Base-by-base conservation (phyloP, 2,888 invertebrate genomes). In the Chrysodeixis includens region DNA sequence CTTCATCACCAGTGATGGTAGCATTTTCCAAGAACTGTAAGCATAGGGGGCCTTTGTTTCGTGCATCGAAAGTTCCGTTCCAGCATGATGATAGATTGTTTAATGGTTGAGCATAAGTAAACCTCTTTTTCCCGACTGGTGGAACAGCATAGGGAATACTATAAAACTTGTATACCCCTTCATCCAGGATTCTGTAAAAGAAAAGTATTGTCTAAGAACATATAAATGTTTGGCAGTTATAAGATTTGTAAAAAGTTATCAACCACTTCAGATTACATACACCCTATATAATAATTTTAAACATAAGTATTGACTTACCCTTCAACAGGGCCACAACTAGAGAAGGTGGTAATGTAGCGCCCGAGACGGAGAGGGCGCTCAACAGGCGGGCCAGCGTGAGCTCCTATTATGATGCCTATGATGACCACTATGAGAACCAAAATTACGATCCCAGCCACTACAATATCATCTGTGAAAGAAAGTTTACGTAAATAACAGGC, bases 61-160 rank as follows among this genome's bases (percentile, higher is more conserved):
- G 97, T 0, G 97, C 96, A 70, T 96, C 88, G 22, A 96, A 94
- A 0, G 97, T 98, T 30, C 96, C 97, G 83, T 97, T 97, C 98
- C 98, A 98, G 86, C 98, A 98, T 79, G 97, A 95, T 3, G 97
- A 96, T 62, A 98, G 92, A 58, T 96, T 94, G 68, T 96, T 93
- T 32, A 98, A 90, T 0, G 96, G 94, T 79, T 96, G 96, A 0
- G 98, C 97, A 12, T 96, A 95, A 40, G 96, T 96, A 95, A 97
- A 98, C 73, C 98, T 96, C 53, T 96, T 95, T 30, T 96, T 96
- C 2, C 95, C 96, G 0, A 97, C 85, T 0, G 98, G 98, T 5
- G 97, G 97, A 22, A 96, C 90, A 3, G 98, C 98, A 87, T 97
- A 98, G 0, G 98, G 98, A 68, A 98, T 97, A 61, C 98, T 97